phyloP scores from a whole-genome alignment of 2,888 invertebrate genomes.

The Eurois occulta region DNA sequence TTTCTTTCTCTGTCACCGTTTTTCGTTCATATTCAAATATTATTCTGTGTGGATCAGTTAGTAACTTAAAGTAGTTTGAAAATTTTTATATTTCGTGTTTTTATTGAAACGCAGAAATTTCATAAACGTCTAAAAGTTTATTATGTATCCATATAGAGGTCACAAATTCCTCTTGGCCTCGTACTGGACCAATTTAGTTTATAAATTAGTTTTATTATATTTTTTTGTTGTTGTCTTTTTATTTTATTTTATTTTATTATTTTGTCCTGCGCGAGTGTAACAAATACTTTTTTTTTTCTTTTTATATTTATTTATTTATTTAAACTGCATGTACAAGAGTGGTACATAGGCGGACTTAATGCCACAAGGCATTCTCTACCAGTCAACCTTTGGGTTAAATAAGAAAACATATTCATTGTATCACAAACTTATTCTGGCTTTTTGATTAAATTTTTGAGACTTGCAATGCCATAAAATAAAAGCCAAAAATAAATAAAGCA shows the following conservation, averaged over 20 bases:
- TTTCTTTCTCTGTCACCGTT: conserved; percentile 77
- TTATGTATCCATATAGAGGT: not conserved
- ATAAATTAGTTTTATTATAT: no score
- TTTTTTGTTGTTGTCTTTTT: not conserved
- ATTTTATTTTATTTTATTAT: not conserved
- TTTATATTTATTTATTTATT: no score
- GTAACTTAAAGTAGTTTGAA: conserved; percentile 18
- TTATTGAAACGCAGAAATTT: not conserved
- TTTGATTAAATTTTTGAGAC: not conserved
- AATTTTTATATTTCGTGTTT: not conserved
- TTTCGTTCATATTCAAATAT: conserved; percentile 61
- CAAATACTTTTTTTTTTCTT: not conserved
- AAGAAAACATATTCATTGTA: not conserved
- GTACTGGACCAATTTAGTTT: not conserved
- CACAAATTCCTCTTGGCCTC: not conserved
- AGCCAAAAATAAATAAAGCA: no score
- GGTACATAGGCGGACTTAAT: no score
- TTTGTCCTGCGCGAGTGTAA: not conserved
- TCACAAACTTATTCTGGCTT: not conserved
- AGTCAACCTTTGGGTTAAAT: no score
- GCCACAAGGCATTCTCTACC: no score
- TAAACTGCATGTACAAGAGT: no score
- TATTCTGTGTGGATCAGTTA: conserved; percentile 56
- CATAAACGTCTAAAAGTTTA: not conserved
- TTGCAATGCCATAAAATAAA: no score